Evolutionary conservation across 2,797 vertebrate species (phyloP), one percentile per base, ranked within the genome.

Genomic region (Tauraco hartlaubi): DNA sequence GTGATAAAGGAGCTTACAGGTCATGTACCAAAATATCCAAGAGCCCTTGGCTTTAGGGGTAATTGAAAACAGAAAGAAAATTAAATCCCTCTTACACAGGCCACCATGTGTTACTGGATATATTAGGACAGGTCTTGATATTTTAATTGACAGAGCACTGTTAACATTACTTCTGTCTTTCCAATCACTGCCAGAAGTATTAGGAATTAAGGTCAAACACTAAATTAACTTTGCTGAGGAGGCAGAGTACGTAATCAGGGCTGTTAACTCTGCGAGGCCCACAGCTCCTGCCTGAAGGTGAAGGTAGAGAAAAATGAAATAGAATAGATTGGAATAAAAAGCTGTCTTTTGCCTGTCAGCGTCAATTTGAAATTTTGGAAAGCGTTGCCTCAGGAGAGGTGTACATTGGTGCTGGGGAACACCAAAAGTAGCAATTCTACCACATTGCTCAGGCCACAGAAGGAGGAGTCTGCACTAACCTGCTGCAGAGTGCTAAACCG

Each of bases 391-490:
- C 62, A 64, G 37, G 14, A 87, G 31, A n/a, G 67, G 51, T 31
- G 14, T 15, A 56, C 11, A 46, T n/a, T 55, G 19, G 15, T 49
- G 9, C 6, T 49, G 17, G 11, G 9, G 14, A 85, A 56, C 41
- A 41, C 10, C 54, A 82, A 31, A 51, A 4, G 15, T 5, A 90
- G 39, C 9, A 71, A 75, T 51, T 71, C 49, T 62, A 75, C 55
- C 21, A 19, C 3, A 23, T 2, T 2, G 1, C 3, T 84, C 22
- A 17, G n/a, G 26, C 11, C 31, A 49, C 39, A 74, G 48, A 46
- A 44, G 1, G 1, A 44, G 41, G 1, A 68, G 4, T 15, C 33
- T 49, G 22, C 23, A 11, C 5, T 5, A 21, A 28, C 1, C 0
- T 23, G 23, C 25, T 56, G 12, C 23, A 61, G n/a, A 59, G 43